Base-by-base conservation (phyloP, 2,888 invertebrate genomes). In the Leptarthrus brevirostris region DNA sequence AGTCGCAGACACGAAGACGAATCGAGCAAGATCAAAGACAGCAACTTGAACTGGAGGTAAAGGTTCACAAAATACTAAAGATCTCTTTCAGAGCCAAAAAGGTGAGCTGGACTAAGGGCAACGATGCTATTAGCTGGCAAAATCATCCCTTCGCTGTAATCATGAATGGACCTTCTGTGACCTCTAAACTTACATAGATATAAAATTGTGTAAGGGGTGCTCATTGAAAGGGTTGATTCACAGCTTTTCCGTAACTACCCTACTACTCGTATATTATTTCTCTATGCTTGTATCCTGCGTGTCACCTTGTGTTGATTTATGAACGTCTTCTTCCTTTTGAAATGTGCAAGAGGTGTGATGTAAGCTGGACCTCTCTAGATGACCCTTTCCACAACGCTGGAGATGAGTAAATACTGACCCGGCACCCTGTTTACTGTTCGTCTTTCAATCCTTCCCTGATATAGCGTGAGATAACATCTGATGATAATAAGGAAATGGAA, bases 341-440 rank as follows among this genome's bases (percentile, higher is more conserved):
- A 52, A 52, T 52, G n/a, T 18, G 69, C 52, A 52, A 24, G 69
- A 69, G 69, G 69, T 69, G 69, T 52, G 69, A 69, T 69, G 30
- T 69, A 34, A 52, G 52, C 52, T 69, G 69, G 69, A 69, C 69
- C 52, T 52, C 22, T 34, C n/a, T 1, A 47, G 52, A 52, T 69
- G 69, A 69, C 69, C 69, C 52, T 52, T 26, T 52, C 40, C 14
- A 18, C 12, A n/a, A 52, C 8, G 49, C n/a, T n/a, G 16, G 36
- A 69, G 52, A 69, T 66, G 34, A n/a, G 69, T 18, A 34, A 52
- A 69, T 44, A 69, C 34, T 52, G 36, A 54, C 54, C 54, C 54
- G 24, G 3, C 34, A 10, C 18, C n/a, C 61, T 5, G 61, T n/a
- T 18, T 49, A 30, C 30, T 52, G 52, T 52, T 16, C 52, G 18